Percentiles rank a stretch among this genome's conserved stretches.
Evolutionary conservation across 2,797 vertebrate species (phyloP).

Genomic region (Odontamblyopus lacepedii): DNA sequence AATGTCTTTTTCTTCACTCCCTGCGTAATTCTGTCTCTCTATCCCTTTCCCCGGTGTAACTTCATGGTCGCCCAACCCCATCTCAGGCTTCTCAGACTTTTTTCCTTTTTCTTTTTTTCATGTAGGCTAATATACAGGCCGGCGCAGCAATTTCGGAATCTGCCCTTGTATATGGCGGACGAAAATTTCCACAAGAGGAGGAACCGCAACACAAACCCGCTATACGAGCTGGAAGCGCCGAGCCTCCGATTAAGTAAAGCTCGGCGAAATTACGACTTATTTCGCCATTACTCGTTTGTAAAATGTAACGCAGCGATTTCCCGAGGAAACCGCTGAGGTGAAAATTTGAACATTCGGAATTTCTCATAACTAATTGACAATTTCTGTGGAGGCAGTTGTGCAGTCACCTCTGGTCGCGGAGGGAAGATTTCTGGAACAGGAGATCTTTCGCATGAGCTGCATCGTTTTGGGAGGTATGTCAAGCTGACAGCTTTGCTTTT

Average conservation of each 20-base stretch:
- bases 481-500: slow-evolving; percentile 48
- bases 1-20: slow-evolving; percentile 13
- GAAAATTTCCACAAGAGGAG: slow-evolving; percentile 69
- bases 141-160: slow-evolving; percentile 79
- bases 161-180: slow-evolving; percentile 82
- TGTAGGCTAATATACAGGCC: slow-evolving; percentile 70
- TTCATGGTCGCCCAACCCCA: slow-evolving; percentile 60
- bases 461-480: slow-evolving; percentile 79
- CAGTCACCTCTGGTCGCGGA: slow-evolving; percentile 72
- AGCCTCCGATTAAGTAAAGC: slow-evolving; percentile 43
- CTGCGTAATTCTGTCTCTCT: slow-evolving; percentile 40
- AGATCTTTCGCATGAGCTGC: slow-evolving; percentile 73
- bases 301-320: slow-evolving; percentile 68
- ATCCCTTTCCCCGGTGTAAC: slow-evolving; percentile 44
- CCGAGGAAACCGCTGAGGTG: slow-evolving; percentile 17
- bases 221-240: slow-evolving; percentile 32
- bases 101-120: slow-evolving; percentile 49
- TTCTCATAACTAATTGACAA: slow-evolving; percentile 75
- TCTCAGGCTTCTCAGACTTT: slow-evolving; percentile 62
- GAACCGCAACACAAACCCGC: slow-evolving; percentile 63
- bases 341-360: slow-evolving; percentile 63
- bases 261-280: slow-evolving; percentile 49
- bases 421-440: slow-evolving; percentile 66
- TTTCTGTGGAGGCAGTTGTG: slow-evolving; percentile 69
- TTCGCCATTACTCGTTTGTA: slow-evolving; percentile 62